Percentiles rank a stretch among this genome's conserved stretches.
Conservation (phyloP, 2,797 vertebrate species). For the Carapus acus region DNA sequence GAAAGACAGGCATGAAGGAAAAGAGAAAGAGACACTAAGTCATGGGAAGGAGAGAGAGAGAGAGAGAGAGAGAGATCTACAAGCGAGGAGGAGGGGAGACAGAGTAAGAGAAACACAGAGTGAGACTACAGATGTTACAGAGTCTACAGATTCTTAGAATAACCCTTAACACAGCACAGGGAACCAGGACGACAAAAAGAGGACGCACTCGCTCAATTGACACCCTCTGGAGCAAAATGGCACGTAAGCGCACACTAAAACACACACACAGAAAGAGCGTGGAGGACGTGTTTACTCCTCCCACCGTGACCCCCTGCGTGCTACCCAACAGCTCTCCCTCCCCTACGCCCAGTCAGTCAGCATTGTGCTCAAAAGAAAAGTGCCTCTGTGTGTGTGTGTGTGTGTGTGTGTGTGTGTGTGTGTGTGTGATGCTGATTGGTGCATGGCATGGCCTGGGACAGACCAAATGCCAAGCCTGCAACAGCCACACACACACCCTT, state of each 20-base stretch:
- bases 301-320: slow-evolving; percentile 22
- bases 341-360: slow-evolving; percentile 33
- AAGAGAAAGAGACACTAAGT: no score
- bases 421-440: slow-evolving; percentile 59
- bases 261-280: slow-evolving; percentile 29
- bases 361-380: slow-evolving; percentile 67
- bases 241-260: slow-evolving; percentile 16
- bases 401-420: slow-evolving; percentile 64
- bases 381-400: slow-evolving; percentile 62
- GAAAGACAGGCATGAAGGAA: no score
- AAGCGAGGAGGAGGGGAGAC: no score
- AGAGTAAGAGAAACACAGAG: no score
- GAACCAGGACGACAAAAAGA: slow-evolving; percentile 50
- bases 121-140: neutral
- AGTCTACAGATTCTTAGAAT: slow-evolving; percentile 40
- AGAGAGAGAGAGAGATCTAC: no score
- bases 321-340: slow-evolving; percentile 12
- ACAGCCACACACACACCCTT: slow-evolving; percentile 30
- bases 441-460: slow-evolving; percentile 69
- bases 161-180: slow-evolving; percentile 37
- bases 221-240: slow-evolving; percentile 26
- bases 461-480: slow-evolving; percentile 47
- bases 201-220: slow-evolving; percentile 26
- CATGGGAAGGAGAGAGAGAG: no score
- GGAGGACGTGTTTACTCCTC: slow-evolving; percentile 28